A percentile compares a stretch with the other conserved stretches of the same genome.
Evolutionary conservation across 2,888 invertebrate genomes (phyloP).

Genomic region (Campoplex capitator): DNA sequence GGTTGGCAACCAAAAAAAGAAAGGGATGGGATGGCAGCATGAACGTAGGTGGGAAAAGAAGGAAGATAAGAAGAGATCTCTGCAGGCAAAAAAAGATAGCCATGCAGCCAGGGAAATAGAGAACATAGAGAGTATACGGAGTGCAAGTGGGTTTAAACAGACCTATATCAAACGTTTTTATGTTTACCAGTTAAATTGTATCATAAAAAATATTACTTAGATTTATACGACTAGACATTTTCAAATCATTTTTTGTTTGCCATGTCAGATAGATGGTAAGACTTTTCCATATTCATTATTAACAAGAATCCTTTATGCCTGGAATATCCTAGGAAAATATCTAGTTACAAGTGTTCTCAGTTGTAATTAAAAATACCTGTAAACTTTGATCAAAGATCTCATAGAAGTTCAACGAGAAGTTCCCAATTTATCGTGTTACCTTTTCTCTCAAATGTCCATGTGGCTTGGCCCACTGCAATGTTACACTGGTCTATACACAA

Average conservation of each 20-base stretch:
- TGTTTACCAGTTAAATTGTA: conserved; percentile 9
- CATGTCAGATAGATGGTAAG: not conserved
- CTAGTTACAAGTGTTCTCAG: not conserved
- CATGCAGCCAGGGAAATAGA: conserved; percentile 32
- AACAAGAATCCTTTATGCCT: not conserved
- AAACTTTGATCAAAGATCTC: not conserved
- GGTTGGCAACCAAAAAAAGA: conserved; percentile 52
- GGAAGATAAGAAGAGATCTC: conserved; percentile 50
- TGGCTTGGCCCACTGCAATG: not conserved
- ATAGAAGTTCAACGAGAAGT: not conserved
- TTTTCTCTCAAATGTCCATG: not conserved
- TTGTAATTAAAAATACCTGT: not conserved
- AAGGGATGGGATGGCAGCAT: conserved; percentile 21
- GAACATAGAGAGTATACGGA: conserved; percentile 14
- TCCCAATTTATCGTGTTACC: not conserved
- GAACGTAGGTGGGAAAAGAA: conserved; percentile 20
- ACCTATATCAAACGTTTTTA: not conserved
- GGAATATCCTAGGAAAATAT: too few relatives aligned
- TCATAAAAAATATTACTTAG: conserved; percentile 8
- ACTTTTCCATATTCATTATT: not conserved
- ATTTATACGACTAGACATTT: conserved; percentile 3
- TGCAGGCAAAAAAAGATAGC: conserved; percentile 33
- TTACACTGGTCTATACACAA: not conserved
- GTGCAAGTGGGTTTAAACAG: not conserved
- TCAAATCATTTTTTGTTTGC: conserved; percentile 5